Percentiles rank a stretch among this genome's conserved stretches.
These are phyloP conservation scores for Altica lythri DNA, from an alignment of 2,888 invertebrate genomes.

Conservation along the genomic window DNA sequence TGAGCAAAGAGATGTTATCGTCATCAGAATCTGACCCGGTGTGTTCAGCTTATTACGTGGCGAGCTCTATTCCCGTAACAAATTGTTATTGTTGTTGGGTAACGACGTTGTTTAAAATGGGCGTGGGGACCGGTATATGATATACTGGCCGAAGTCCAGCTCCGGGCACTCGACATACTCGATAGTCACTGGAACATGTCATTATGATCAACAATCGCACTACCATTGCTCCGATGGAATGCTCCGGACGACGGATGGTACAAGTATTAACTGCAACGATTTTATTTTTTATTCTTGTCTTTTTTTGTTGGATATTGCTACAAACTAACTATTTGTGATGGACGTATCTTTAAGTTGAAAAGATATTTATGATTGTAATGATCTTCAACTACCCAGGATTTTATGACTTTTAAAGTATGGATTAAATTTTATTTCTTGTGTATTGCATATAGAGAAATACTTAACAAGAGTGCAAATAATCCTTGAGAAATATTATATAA, in stretches of 20 bases:
- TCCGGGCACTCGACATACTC: slow-evolving; percentile 50
- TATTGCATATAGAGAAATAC: too few species aligned
- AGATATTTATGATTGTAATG: slow-evolving; percentile 5
- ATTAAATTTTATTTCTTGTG: too few species aligned
- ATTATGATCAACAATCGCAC: slow-evolving; percentile 52
- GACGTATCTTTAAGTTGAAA: slow-evolving; percentile 8
- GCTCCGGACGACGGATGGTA: slow-evolving; percentile 7
- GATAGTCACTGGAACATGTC: slow-evolving; percentile 51
- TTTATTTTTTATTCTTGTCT: slow-evolving; percentile 10
- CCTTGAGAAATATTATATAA: too few species aligned
- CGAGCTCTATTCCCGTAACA: slow-evolving; percentile 56
- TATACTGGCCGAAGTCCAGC: slow-evolving; percentile 52
- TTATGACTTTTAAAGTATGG: too few species aligned
- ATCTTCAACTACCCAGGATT: too few species aligned
- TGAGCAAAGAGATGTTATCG: slow-evolving; percentile 18
- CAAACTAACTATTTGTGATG: slow-evolving; percentile 15
- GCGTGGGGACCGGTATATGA: slow-evolving; percentile 54
- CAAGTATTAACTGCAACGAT: slow-evolving; percentile 12
- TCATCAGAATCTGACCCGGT: slow-evolving; percentile 48
- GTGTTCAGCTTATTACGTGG: slow-evolving; percentile 54
- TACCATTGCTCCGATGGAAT: slow-evolving; percentile 41
- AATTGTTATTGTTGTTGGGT: slow-evolving; percentile 59
- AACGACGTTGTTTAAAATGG: slow-evolving; percentile 57
- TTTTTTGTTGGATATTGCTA: neutral
- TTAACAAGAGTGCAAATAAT: too few species aligned